phyloP scores from a whole-genome alignment of 2,888 invertebrate species.

The Emmelina monodactyla region DNA sequence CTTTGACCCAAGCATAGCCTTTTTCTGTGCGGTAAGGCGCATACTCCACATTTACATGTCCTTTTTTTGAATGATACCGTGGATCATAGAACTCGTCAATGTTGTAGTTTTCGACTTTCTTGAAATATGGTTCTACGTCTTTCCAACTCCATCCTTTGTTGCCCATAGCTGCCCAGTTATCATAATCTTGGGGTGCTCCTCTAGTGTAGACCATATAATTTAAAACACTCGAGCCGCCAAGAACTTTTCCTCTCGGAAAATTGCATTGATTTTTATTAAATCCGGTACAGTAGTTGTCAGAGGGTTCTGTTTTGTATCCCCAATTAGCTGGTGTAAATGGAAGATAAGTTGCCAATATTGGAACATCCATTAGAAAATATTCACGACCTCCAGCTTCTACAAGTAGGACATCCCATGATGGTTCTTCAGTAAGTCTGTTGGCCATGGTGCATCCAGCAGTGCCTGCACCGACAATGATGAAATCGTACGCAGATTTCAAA shows the following conservation, averaged over 20 bases:
- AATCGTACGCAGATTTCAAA: slow-evolving; percentile 53
- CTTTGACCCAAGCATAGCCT: not conserved
- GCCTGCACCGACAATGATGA: slow-evolving; percentile 65
- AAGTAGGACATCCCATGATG: slow-evolving; percentile 40
- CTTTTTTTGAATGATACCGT: not conserved
- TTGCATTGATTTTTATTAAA: not conserved
- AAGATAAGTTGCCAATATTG: slow-evolving; percentile 62
- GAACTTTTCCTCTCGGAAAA: not conserved
- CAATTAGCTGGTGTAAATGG: slow-evolving; percentile 72
- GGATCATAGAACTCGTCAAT: not conserved
- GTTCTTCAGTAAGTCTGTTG: slow-evolving; percentile 49
- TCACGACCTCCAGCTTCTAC: slow-evolving; percentile 49
- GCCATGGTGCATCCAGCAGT: slow-evolving; percentile 65
- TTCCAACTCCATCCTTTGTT: slow-evolving; percentile 12
- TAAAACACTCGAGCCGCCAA: not conserved
- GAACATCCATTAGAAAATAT: slow-evolving; percentile 62
- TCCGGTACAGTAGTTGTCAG: not conserved
- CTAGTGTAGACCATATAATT: not conserved
- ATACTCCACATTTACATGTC: not conserved
- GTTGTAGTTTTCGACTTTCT: slow-evolving; percentile 11
- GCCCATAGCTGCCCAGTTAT: slow-evolving; percentile 11
- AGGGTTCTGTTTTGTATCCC: slow-evolving; percentile 72
- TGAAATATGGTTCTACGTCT: slow-evolving; percentile 12
- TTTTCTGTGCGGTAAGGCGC: not conserved
- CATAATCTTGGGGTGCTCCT: slow-evolving; percentile 8